A percentile compares a stretch with the other conserved stretches of the same genome.
phyloP scores from a whole-genome alignment of 1,140 invertebrate genomes.

The Zaprionus africanus region DNA sequence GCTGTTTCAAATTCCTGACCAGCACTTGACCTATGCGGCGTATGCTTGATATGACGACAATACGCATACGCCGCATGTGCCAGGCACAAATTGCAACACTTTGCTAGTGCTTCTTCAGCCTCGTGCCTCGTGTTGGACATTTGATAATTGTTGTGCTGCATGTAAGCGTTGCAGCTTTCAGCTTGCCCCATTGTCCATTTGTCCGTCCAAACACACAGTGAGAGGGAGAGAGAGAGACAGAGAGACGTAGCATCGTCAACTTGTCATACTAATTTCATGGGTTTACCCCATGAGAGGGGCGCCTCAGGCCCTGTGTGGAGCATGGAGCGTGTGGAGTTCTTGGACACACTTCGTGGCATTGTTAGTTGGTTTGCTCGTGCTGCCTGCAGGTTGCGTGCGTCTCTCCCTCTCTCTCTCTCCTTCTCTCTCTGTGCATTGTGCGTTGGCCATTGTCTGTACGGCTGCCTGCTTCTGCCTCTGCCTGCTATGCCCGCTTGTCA shows the following conservation, averaged over 20 bases:
- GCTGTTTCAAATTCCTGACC: neutral
- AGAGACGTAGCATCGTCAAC: conserved; percentile 55
- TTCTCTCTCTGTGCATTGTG: conserved; percentile 12
- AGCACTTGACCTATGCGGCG: conserved; percentile 13
- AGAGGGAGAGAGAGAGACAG: too few species aligned
- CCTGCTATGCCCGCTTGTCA: conserved; percentile 1
- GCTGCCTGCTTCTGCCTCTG: conserved; percentile 27
- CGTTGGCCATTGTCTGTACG: conserved; percentile 42
- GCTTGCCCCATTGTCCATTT: conserved; percentile 19
- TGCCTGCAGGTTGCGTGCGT: neutral
- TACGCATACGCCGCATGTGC: conserved; percentile 41
- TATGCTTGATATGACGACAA: conserved; percentile 31
- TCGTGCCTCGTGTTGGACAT: neutral
- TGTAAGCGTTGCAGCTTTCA: conserved; percentile 5
- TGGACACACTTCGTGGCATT: conserved; percentile 5
- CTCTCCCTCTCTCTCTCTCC: neutral
- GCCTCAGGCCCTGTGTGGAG: neutral
- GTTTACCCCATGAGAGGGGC: conserved; percentile 7
- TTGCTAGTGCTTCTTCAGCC: neutral
- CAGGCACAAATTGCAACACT: conserved; percentile 8
- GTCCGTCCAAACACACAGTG: neutral
- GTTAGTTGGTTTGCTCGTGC: neutral
- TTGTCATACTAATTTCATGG: conserved; percentile 76
- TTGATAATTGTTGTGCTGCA: conserved; percentile 9
- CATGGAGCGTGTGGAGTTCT: conserved; percentile 9